A percentile compares a stretch with the other conserved stretches of the same genome.
Evolutionary conservation across 1,140 invertebrate species (phyloP).

Genomic region (Ceratitis capitata): DNA sequence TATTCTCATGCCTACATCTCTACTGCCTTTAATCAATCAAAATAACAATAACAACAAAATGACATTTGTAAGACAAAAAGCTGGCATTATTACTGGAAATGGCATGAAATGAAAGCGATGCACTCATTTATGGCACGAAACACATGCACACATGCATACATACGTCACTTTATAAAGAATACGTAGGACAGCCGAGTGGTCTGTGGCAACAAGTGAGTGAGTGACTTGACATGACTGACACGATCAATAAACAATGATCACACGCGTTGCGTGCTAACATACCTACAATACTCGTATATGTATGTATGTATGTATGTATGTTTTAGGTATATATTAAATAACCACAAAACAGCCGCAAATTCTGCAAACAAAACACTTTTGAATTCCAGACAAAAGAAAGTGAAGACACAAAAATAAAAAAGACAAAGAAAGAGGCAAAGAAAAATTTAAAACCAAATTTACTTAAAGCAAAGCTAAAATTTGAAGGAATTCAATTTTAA

Average conservation of each 20-base stretch:
- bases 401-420: not conserved
- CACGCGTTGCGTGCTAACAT: not conserved
- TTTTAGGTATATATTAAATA: too few relatives aligned
- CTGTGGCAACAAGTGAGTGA: not conserved
- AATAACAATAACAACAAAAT: not conserved
- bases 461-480: too few relatives aligned
- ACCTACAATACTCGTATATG: not conserved
- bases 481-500: too few relatives aligned
- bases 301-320: too few relatives aligned
- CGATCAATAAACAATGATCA: constrained; percentile 31
- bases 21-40: constrained; percentile 33
- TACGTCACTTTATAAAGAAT: too few relatives aligned
- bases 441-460: too few relatives aligned
- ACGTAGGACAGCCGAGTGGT: too few relatives aligned
- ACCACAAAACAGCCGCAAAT: not conserved
- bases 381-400: not conserved
- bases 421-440: not conserved
- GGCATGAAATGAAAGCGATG: not conserved
- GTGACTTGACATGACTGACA: constrained; percentile 27
- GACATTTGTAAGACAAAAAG: constrained; percentile 33
- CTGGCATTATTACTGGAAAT: not conserved
- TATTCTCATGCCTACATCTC: not conserved
- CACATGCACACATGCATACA: not conserved
- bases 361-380: not conserved
- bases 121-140: constrained; percentile 1